A percentile compares a stretch with the other conserved stretches of the same genome.
Conservation (phyloP, 1,140 invertebrate genomes). For the Diuraphis noxia region DNA sequence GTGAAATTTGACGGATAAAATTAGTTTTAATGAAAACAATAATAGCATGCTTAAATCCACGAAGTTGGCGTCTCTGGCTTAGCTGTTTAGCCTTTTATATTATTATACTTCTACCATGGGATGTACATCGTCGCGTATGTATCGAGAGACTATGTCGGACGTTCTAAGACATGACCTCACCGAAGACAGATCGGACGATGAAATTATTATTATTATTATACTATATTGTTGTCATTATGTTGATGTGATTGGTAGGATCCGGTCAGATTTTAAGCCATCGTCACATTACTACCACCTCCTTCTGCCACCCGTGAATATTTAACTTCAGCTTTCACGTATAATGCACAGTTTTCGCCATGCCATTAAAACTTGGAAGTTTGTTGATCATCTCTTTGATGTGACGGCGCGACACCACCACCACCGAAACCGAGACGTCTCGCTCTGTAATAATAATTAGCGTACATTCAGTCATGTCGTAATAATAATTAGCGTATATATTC, state of each 20-base stretch:
- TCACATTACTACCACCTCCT: too few species aligned
- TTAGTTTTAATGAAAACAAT: neutral
- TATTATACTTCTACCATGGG: neutral
- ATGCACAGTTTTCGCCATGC: neutral
- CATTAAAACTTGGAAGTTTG: neutral
- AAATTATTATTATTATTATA: neutral
- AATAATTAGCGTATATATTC: neutral
- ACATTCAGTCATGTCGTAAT: neutral
- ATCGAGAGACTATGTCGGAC: neutral
- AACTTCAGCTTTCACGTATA: neutral
- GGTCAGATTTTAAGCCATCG: neutral
- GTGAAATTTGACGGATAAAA: neutral
- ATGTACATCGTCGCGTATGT: neutral
- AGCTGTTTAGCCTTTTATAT: neutral
- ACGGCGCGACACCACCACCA: neutral
- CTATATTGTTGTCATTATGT: neutral
- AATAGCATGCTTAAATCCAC: neutral
- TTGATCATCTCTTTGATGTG: constrained; percentile 4
- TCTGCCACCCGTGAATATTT: neutral
- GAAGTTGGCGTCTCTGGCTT: neutral
- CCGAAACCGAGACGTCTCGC: neutral
- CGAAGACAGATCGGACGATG: neutral
- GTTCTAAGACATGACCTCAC: neutral
- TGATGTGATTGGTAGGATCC: neutral
- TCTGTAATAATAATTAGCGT: neutral